Evolutionary conservation across 37 sponge, comb jelly and placozoan species (phyloP).

Genomic region (Geodia barretti): DNA sequence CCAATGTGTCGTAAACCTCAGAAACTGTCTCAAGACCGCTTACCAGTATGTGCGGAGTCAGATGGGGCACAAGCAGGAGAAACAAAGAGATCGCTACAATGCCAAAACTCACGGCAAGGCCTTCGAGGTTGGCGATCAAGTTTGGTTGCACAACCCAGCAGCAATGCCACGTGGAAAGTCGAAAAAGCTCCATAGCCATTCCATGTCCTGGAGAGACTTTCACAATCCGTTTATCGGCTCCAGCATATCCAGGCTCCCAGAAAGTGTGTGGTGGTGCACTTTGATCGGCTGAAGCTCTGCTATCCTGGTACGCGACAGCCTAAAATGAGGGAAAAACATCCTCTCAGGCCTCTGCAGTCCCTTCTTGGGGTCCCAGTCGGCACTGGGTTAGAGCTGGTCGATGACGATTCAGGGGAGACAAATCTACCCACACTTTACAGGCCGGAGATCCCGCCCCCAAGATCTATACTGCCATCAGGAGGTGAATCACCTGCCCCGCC

Average conservation of each 20-base stretch:
- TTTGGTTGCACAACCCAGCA: slow-evolving; percentile 13
- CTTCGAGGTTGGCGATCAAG: not conserved
- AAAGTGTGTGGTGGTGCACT: not conserved
- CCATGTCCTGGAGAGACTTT: slow-evolving; percentile 5
- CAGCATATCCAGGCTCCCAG: too few relatives aligned
- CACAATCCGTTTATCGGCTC: too few relatives aligned
- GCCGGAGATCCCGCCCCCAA: too few relatives aligned
- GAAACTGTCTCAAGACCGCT: not conserved
- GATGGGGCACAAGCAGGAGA: slow-evolving; percentile 3
- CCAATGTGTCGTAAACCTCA: not conserved
- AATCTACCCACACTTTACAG: too few relatives aligned
- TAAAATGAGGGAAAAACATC: too few relatives aligned
- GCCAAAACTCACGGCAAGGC: slow-evolving; percentile 7
- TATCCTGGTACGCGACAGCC: not conserved
- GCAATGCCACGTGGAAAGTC: not conserved
- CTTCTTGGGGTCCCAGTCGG: not conserved
- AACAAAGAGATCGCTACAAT: slow-evolving; percentile 14
- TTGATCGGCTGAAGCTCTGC: slow-evolving; percentile 18
- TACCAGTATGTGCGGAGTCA: not conserved
- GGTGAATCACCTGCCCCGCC: too few relatives aligned
- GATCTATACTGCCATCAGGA: too few relatives aligned
- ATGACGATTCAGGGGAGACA: too few relatives aligned
- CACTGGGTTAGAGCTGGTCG: not conserved
- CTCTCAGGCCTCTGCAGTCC: too few relatives aligned
- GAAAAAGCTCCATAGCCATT: slow-evolving; percentile 26